Conservation (phyloP, 2,113 vertebrate species). For the Rhabdornis inornatus region DNA sequence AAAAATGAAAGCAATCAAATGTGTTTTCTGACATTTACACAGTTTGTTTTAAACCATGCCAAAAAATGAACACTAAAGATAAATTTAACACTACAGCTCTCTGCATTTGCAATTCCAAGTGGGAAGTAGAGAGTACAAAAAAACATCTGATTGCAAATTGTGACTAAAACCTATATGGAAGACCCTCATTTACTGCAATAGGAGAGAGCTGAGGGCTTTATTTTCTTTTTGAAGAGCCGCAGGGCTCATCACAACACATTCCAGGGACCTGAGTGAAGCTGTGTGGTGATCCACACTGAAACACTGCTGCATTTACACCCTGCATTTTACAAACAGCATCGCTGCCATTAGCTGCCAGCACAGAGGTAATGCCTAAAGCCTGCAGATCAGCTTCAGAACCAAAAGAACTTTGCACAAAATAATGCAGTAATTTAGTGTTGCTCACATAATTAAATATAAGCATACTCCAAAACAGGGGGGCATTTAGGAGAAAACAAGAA, state of each 20-base stretch:
- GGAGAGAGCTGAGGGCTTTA: background rate
- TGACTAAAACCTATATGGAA: background rate
- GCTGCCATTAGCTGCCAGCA: background rate
- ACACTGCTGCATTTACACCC: background rate
- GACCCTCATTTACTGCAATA: background rate
- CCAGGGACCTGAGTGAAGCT: background rate
- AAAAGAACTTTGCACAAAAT: conserved; percentile 32
- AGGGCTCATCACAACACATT: background rate
- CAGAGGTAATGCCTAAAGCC: background rate
- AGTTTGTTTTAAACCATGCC: conserved; percentile 8
- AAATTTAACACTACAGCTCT: background rate
- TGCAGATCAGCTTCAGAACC: background rate
- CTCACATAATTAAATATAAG: conserved; percentile 46
- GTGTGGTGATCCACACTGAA: background rate
- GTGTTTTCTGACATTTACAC: background rate
- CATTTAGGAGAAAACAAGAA: conserved; percentile 54
- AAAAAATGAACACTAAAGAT: background rate
- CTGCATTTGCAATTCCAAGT: background rate
- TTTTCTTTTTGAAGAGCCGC: background rate
- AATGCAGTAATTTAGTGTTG: conserved; percentile 11
- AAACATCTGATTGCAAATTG: background rate
- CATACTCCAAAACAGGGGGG: background rate
- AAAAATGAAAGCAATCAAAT: conserved; percentile 23
- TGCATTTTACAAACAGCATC: background rate
- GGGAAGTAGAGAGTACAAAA: background rate